phyloP scores from a whole-genome alignment of 2,113 vertebrate species.

The Osmerus mordax region DNA sequence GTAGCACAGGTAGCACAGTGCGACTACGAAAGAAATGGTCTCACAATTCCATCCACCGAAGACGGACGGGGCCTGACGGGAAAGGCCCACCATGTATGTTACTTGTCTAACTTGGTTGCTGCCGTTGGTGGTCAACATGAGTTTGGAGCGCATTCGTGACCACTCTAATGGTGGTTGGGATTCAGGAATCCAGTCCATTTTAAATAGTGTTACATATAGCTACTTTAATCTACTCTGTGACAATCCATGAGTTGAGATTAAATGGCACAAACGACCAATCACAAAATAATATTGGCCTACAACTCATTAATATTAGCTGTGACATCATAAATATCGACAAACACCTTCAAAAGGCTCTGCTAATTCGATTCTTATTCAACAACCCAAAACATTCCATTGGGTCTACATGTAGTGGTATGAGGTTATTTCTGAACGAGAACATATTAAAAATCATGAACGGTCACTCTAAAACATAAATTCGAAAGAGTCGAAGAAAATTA shows the following conservation, averaged over 20 bases:
- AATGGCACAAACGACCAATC: too few species aligned
- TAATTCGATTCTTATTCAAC: too few species aligned
- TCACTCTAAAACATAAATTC: too few species aligned
- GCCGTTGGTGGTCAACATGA: background rate
- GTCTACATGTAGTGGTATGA: too few species aligned
- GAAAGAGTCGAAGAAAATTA: too few species aligned
- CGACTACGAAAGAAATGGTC: background rate
- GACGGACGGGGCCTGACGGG: background rate
- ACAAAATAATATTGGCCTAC: background rate
- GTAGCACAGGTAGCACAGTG: background rate
- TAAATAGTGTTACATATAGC: background rate
- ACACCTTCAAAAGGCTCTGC: too few species aligned
- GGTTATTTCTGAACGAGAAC: too few species aligned
- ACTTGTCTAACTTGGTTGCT: background rate
- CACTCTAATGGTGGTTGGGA: background rate
- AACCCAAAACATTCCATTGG: too few species aligned
- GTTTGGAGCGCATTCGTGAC: background rate
- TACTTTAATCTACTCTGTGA: background rate
- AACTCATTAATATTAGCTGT: too few species aligned
- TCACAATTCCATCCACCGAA: background rate
- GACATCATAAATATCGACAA: too few species aligned
- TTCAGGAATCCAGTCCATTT: constrained; percentile 5
- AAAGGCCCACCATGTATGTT: background rate
- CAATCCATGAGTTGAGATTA: too few species aligned
- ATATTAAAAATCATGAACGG: too few species aligned